Evolutionary conservation across 2,113 vertebrate genomes (phyloP), one percentile per base, ranked within the genome.

Genomic region (Indicator maculatus): DNA sequence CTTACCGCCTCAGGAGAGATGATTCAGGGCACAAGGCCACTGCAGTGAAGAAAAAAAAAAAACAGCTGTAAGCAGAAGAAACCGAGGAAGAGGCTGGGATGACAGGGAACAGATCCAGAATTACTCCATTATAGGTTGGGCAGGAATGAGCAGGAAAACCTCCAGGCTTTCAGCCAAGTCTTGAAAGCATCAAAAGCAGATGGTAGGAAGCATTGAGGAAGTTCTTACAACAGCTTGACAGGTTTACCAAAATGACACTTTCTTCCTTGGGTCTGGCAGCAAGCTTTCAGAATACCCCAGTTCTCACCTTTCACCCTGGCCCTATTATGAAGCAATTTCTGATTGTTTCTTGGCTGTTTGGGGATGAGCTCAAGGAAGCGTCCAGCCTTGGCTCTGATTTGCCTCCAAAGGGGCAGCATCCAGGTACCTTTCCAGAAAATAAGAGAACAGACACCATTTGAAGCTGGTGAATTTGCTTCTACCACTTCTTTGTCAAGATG

Each of bases 81-180:
- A 96, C 91, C 88, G 93, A 96, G 97, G 95, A 96, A 96, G 96
- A 97, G 96, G 93, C 94, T 96, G 96, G 96, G 96, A 97, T 96
- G 97, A 98, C 96, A 96, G 97, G 97, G 97, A 97, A 97, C 97
- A 91, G 90, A 97, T 97, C 97, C 96, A 98, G 96, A 96, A 92
- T 82, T 97, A 89, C 97, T 97, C 95, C 96, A 96, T 96, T 96
- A 84, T 95, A 97, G 97, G 96, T 90, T 94, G 96, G 97, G 97
- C 97, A 98, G 98, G 98, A 98, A 98, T 93, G 94, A 95, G 96
- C 95, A 97, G 97, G 98, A 98, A 98, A 98, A 97, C 97, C 96
- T 97, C 97, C 97, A 97, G 98, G 98, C 97, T 97, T 84, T 73
- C 79, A 97, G 97, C 98, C 97, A 98, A 97, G 93, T 95, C 96